Evolutionary conservation across 92 coral and sea anemone genomes (phyloP).

Genomic region (Paragorgia papillata): DNA sequence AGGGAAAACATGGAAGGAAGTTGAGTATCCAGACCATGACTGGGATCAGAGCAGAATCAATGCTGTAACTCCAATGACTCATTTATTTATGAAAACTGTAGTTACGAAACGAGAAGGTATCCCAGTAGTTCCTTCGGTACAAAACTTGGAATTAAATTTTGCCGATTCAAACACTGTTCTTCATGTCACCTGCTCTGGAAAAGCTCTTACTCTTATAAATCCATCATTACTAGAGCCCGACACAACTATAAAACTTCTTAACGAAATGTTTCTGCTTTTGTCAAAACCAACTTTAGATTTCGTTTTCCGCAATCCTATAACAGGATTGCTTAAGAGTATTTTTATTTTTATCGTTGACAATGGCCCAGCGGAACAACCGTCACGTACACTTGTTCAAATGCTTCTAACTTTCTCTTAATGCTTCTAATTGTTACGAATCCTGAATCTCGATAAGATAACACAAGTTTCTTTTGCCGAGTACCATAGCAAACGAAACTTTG

Average conservation of each 20-base stretch:
- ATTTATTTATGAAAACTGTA: not conserved
- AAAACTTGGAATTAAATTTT: constrained; percentile 15
- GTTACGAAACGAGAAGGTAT: constrained; percentile 15
- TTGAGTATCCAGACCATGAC: constrained; percentile 31
- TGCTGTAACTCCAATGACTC: constrained; percentile 34
- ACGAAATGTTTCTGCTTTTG: constrained; percentile 14
- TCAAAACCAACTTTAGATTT: constrained; percentile 32
- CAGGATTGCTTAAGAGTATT: constrained; percentile 11
- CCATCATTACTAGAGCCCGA: too few species aligned
- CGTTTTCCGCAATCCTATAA: constrained; percentile 19
- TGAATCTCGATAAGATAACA: constrained; percentile 5
- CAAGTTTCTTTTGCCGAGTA: not conserved
- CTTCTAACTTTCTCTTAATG: too few species aligned
- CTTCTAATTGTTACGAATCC: too few species aligned
- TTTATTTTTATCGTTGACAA: constrained; percentile 32
- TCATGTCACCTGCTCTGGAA: constrained; percentile 9
- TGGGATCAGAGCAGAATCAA: constrained; percentile 37
- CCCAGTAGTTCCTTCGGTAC: constrained; percentile 3
- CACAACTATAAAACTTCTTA: too few species aligned
- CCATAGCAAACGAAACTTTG: constrained; percentile 40
- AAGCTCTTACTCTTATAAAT: too few species aligned
- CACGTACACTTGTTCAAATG: constrained; percentile 15
- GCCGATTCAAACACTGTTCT: constrained; percentile 25
- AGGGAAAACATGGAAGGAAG: constrained; percentile 14
- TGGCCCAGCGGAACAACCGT: constrained; percentile 31